Evolutionary conservation across 2,797 vertebrate genomes (phyloP), one percentile per base, ranked within the genome.

Genomic region (Eospalax fontanierii): DNA sequence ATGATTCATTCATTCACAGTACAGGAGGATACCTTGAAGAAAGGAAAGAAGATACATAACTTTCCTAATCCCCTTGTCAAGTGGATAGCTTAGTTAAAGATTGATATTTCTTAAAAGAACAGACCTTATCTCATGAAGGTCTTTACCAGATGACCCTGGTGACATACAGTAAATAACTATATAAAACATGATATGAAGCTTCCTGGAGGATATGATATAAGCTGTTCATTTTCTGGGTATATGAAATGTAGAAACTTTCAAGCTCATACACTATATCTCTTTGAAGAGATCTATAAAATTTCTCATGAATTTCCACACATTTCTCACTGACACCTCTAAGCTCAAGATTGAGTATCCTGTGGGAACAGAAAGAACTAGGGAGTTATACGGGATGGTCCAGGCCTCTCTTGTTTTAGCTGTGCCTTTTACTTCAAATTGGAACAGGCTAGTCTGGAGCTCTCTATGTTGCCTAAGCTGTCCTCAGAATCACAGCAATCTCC

Each of bases 121-220:
- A 71, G 33, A 24, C 26, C 1, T 28, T 63, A 3, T 75, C 7
- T 87, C 38, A 18, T 78, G n/a, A 95, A 90, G 57, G 1, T 38
- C 76, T 97, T 89, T 78, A 54, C 14, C 30, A 76, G 33, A 50
- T 91, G 50, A 68, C 46, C 63, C 40, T 91, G 63, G 16, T 80
- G 40, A 76, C 54, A 89, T 78, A 30, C 0, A 38, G 50, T 61
- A 76, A 92, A 35, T 87, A 83, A 35, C 14, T 63, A 16, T 26
- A 73, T 3, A 84, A 28, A 89, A 35, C 70, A 1, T 83, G 63
- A 87, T 33, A 19, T 18, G 61, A 87, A 14, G 1, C 16, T 87
- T 68, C 33, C 24, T 75, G 40, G 40, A 28, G 68, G 50, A 33
- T 75, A 46, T 30, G 28, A 26, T 43, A 14, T 40, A 46, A 70